Conservation (phyloP, 2,113 vertebrate genomes). For the Tonatia bakeri region DNA sequence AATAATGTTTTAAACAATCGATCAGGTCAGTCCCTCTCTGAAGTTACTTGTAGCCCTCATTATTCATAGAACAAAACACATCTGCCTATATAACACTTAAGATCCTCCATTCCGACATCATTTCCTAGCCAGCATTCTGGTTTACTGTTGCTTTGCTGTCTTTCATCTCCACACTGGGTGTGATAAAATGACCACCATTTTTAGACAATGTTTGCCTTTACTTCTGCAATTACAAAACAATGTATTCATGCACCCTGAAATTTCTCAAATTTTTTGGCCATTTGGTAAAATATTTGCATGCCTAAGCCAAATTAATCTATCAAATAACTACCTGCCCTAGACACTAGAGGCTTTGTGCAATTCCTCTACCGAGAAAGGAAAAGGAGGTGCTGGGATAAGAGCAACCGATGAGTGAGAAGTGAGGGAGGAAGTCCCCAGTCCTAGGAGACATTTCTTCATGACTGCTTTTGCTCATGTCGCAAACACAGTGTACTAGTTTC, state of each 20-base stretch:
- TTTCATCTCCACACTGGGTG: neutral
- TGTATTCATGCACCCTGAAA: neutral
- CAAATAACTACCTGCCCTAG: neutral
- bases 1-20: neutral
- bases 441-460: neutral
- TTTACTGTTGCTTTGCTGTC: neutral
- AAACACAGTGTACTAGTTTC: neutral
- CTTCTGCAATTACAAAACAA: neutral
- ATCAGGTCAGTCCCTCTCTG: neutral
- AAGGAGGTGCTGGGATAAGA: neutral
- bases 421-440: neutral
- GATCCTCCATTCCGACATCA: neutral
- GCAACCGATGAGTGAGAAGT: neutral
- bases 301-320: neutral
- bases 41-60: neutral
- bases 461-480: neutral
- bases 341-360: neutral
- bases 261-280: neutral
- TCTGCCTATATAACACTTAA: neutral
- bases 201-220: neutral
- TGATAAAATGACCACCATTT: neutral
- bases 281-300: neutral
- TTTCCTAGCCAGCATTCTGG: neutral
- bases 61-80: neutral
- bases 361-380: neutral